Conservation (phyloP, 2,113 vertebrate genomes). For the Tapirus terrestris region DNA sequence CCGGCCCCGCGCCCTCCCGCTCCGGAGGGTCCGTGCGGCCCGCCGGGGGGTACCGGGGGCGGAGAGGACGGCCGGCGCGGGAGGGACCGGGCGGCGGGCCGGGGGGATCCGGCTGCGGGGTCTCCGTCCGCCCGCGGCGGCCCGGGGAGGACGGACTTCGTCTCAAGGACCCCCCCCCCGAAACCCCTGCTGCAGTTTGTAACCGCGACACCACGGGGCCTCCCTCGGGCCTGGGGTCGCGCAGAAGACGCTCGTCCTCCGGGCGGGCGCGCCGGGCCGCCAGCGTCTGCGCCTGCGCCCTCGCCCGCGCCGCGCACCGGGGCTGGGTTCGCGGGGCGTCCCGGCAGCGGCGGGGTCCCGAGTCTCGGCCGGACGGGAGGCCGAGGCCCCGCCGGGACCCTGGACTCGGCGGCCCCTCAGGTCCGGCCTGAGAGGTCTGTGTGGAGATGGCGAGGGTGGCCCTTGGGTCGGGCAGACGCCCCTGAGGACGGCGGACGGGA, state of each 20-base stretch:
- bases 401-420: no score
- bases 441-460: not conserved
- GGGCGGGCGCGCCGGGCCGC: no score
- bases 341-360: not conserved
- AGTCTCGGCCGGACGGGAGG: not conserved
- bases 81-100: not conserved
- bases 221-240: not conserved
- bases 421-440: not conserved
- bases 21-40: no score
- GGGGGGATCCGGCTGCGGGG: rapidly evolving
- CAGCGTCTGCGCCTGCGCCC: no score
- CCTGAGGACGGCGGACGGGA: not conserved
- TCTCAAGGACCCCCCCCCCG: not conserved
- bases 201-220: no score
- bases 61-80: no score
- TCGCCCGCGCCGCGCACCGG: no score
- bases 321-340: not conserved
- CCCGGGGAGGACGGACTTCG: not conserved
- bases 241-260: not conserved
- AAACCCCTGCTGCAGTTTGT: not conserved
- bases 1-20: not conserved
- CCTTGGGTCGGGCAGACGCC: no score
- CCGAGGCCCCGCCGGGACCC: not conserved
- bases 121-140: not conserved
- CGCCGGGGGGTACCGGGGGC: no score